These are phyloP conservation scores for Neotoxoptera formosana DNA, from an alignment of 1,140 invertebrate species.

Conservation along the genomic window DNA sequence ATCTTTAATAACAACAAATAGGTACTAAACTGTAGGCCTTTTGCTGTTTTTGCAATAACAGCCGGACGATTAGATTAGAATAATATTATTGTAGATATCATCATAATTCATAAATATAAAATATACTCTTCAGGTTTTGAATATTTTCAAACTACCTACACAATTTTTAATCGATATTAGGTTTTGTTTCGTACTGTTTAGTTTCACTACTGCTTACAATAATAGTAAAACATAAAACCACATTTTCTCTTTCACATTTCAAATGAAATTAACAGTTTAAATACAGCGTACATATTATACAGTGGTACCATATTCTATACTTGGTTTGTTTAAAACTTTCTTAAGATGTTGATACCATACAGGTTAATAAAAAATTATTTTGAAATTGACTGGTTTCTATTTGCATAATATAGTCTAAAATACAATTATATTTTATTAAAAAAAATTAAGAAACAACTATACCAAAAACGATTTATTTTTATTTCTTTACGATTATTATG, in stretches of 20 bases:
- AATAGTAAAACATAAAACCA: neutral
- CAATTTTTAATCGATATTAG: neutral
- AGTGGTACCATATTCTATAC: neutral
- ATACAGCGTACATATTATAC: too few species aligned
- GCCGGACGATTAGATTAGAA: neutral
- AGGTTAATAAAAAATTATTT: neutral
- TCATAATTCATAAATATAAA: neutral
- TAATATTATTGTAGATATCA: neutral
- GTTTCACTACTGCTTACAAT: neutral
- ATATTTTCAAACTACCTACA: neutral
- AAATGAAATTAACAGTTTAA: neutral
- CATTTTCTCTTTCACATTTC: neutral
- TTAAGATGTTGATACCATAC: neutral
- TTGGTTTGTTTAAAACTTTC: conserved; percentile 11
- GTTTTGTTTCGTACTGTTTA: neutral
- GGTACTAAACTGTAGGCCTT: neutral
- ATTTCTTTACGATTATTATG: neutral
- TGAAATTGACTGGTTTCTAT: neutral
- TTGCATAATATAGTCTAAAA: neutral
- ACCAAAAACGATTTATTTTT: neutral
- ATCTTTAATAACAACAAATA: neutral
- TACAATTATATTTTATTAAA: neutral
- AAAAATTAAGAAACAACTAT: neutral
- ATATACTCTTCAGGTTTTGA: neutral
- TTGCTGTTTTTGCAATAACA: neutral